A percentile compares a stretch with the other conserved stretches of the same genome.
These are phyloP conservation scores for Craseonycteris thonglongyai DNA, from an alignment of 2,113 vertebrate species.

Conservation along the genomic window DNA sequence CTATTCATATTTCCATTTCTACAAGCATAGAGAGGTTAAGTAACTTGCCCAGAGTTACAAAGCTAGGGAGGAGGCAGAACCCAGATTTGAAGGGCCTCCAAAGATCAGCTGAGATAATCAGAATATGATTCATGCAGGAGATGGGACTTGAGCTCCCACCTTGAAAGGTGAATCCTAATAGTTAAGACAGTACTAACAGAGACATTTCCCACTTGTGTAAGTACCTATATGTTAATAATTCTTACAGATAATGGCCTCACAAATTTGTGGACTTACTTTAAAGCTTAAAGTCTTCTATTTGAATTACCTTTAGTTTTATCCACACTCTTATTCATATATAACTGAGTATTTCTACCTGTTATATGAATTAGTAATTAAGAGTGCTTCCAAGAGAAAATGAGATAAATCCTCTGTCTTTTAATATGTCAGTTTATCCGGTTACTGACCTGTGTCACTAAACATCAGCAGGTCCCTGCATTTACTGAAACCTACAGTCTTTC, in stretches of 20 bases:
- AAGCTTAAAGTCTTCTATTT: neutral
- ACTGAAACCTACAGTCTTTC: neutral
- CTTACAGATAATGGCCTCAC: neutral
- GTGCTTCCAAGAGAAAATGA: neutral
- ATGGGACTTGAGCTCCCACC: neutral
- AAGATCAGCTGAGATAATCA: neutral
- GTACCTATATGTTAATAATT: neutral
- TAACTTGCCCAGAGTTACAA: neutral
- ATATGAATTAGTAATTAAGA: neutral
- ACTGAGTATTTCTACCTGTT: neutral
- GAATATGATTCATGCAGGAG: neutral
- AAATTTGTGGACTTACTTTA: neutral
- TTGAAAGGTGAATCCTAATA: neutral
- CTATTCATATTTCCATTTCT: neutral
- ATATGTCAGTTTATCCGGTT: neutral
- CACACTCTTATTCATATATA: neutral
- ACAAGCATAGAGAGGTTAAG: neutral
- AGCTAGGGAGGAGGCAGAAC: neutral
- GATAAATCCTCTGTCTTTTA: neutral
- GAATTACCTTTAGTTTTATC: slow-evolving; percentile 18
- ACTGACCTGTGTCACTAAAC: neutral
- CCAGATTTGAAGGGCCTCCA: neutral
- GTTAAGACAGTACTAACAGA: neutral
- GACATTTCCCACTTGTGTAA: neutral
- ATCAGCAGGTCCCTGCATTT: neutral